Evolutionary conservation across 1,140 invertebrate species (phyloP).

Genomic region (Asbolus verrucosus): DNA sequence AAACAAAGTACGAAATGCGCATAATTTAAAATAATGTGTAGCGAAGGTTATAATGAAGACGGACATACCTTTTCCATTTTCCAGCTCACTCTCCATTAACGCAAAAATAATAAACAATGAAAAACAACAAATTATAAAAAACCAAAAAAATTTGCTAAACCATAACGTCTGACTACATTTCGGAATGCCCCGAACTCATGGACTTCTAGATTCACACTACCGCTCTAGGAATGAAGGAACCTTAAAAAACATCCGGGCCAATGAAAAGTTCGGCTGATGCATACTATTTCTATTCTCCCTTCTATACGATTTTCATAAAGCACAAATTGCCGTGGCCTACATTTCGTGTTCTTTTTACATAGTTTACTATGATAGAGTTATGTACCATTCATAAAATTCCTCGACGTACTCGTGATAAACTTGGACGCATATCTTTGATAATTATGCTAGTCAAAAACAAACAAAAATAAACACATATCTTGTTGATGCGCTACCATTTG

Average conservation of each 20-base stretch:
- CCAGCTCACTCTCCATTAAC: conserved; percentile 56
- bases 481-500: conserved; percentile 35
- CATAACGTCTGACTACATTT: conserved; percentile 50
- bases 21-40: conserved; percentile 40
- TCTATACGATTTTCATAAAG: conserved; percentile 46
- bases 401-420: conserved; percentile 39
- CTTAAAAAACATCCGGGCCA: conserved; percentile 60
- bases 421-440: conserved; percentile 30
- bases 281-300: conserved; percentile 45
- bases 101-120: conserved; percentile 48
- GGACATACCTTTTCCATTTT: conserved; percentile 57
- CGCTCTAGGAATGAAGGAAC: conserved; percentile 53
- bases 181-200: conserved; percentile 54
- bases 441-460: conserved; percentile 32
- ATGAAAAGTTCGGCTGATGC: conserved; percentile 51
- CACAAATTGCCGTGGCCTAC: conserved; percentile 38
- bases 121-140: conserved; percentile 48
- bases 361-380: conserved; percentile 58
- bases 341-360: conserved; percentile 42
- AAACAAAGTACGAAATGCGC: conserved; percentile 38
- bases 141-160: conserved; percentile 44
- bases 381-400: conserved; percentile 61
- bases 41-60: conserved; percentile 46
- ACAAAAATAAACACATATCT: conserved; percentile 33
- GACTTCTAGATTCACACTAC: conserved; percentile 55